Conservation (phyloP, 2,113 vertebrate genomes). For the Myanophis thanlyinensis region DNA sequence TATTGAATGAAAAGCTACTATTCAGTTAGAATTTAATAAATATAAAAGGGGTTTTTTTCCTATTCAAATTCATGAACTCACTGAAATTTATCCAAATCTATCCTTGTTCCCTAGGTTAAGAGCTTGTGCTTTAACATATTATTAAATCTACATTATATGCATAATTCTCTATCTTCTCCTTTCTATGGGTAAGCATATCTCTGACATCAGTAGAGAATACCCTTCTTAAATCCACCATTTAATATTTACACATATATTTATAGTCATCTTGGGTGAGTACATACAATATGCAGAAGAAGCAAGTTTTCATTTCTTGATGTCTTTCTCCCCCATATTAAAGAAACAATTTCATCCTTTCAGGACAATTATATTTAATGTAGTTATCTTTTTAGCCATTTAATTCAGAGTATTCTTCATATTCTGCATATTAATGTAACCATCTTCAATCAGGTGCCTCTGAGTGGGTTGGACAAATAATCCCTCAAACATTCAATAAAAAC, state of each 20-base stretch:
- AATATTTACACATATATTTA: not conserved
- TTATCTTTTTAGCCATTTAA: not conserved
- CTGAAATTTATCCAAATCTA: not conserved
- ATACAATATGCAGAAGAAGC: not conserved
- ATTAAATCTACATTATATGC: not conserved
- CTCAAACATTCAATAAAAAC: not conserved
- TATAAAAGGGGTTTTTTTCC: not conserved
- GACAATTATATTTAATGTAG: not conserved
- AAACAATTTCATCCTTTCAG: not conserved
- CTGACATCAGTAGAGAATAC: not conserved
- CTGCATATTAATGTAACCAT: not conserved
- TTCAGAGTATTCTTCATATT: not conserved
- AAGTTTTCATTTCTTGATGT: not conserved
- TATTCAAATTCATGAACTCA: not conserved
- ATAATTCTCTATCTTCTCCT: not conserved
- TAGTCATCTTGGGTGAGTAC: not conserved
- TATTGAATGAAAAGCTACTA: not conserved
- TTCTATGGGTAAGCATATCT: not conserved
- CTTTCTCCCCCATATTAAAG: not conserved
- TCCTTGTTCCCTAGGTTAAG: not conserved
- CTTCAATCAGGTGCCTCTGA: not conserved
- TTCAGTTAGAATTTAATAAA: not conserved
- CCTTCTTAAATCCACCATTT: not conserved
- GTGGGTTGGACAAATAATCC: not conserved
- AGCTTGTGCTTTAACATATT: not conserved